These are phyloP conservation scores for Paedocypris sp. DNA, from an alignment of 2,113 vertebrate genomes.

Conservation along the genomic window DNA sequence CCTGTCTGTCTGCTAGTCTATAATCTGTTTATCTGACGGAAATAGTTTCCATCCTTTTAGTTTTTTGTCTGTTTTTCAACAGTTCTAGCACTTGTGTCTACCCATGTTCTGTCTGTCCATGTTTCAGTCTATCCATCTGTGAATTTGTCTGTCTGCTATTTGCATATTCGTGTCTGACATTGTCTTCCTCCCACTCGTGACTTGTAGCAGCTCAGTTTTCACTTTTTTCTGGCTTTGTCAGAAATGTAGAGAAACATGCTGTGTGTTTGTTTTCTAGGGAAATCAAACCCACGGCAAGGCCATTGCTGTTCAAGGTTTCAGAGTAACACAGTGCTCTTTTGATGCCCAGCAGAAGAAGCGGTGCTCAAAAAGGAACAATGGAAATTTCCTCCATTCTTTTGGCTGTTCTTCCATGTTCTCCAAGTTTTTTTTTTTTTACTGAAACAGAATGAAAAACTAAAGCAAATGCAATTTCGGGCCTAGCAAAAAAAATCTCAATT, in stretches of 20 bases:
- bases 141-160: too few species aligned
- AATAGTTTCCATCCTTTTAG: too few species aligned
- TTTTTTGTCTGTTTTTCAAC: too few species aligned
- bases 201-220: slow-evolving; percentile 21
- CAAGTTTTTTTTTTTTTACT: too few species aligned
- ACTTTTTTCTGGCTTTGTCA: slow-evolving; percentile 1
- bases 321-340: slow-evolving; percentile 1
- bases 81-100: too few species aligned
- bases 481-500: too few species aligned
- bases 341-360: background rate
- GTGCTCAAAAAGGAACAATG: background rate
- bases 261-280: background rate
- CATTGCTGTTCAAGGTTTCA: background rate
- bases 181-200: slow-evolving; percentile 25
- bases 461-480: too few species aligned
- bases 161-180: background rate
- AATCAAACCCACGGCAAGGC: slow-evolving; percentile 16
- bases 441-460: too few species aligned
- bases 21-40: too few species aligned
- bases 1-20: too few species aligned
- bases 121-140: too few species aligned
- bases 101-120: too few species aligned
- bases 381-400: slow-evolving; percentile 24
- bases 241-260: slow-evolving; percentile 18
- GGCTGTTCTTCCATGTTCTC: slow-evolving; percentile 32